Conservation (phyloP, 1,140 invertebrate genomes). For the Chironomus striatipennis region DNA sequence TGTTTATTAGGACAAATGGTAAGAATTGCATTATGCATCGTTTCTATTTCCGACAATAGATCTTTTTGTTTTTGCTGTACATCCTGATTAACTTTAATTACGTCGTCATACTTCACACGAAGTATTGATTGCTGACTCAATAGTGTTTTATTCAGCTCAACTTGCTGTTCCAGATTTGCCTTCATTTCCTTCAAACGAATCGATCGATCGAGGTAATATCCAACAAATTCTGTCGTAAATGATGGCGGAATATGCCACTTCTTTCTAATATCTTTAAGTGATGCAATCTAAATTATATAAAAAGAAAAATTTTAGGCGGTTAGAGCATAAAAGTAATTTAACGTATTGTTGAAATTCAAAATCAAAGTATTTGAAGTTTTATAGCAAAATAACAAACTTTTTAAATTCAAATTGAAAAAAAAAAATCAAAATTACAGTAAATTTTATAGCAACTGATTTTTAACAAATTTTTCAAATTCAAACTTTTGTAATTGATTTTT, state of each 20-base stretch:
- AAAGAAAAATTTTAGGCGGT: neutral
- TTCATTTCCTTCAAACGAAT: conserved; percentile 68
- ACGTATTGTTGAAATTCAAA: no score
- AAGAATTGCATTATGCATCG: conserved; percentile 50
- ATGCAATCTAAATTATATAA: conserved; percentile 46
- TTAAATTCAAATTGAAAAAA: neutral
- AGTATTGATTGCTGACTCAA: conserved; percentile 62
- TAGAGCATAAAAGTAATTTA: no score
- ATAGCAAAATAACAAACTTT: neutral
- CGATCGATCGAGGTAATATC: conserved; percentile 85
- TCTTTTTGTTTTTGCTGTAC: neutral
- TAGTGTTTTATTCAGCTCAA: conserved; percentile 63
- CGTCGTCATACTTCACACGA: conserved; percentile 67
- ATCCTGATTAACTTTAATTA: conserved; percentile 37
- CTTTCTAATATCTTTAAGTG: conserved; percentile 73
- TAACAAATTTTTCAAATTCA: no score
- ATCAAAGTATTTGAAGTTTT: no score
- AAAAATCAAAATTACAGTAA: no score
- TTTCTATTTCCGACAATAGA: conserved; percentile 36
- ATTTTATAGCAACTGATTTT: no score
- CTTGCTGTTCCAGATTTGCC: conserved; percentile 60
- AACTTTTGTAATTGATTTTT: no score
- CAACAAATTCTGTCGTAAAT: conserved; percentile 87
- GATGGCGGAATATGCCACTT: conserved; percentile 92
- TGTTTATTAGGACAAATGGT: conserved; percentile 49